Evolutionary conservation across 2,888 invertebrate genomes (phyloP).

Genomic region (Eumacrocentrus americanus): DNA sequence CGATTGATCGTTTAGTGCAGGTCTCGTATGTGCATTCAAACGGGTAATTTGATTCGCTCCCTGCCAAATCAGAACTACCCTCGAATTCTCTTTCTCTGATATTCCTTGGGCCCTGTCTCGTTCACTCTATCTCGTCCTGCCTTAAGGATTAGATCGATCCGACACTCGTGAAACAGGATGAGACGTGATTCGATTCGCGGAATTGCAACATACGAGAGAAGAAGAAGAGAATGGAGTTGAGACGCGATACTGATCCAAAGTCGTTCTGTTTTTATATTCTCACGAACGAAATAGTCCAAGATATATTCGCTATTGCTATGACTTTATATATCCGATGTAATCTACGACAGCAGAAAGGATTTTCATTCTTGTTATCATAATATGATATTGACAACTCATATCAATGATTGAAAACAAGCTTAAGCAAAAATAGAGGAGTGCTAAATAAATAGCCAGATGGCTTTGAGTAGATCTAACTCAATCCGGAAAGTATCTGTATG

Average conservation of each 20-base stretch:
- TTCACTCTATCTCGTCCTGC: neutral
- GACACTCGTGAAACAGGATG: slow-evolving; percentile 31
- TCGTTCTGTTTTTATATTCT: neutral
- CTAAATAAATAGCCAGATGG: too few species aligned
- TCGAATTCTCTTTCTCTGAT: neutral
- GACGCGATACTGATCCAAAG: neutral
- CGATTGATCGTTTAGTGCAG: too few species aligned
- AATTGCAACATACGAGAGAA: slow-evolving; percentile 28
- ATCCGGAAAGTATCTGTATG: too few species aligned
- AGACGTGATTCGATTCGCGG: slow-evolving; percentile 32
- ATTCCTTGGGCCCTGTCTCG: neutral
- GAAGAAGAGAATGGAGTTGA: neutral
- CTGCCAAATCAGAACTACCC: slow-evolving; percentile 32
- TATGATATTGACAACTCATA: too few species aligned
- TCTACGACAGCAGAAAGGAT: too few species aligned
- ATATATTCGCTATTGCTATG: neutral
- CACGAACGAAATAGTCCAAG: neutral
- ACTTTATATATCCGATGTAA: too few species aligned
- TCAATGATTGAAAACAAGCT: too few species aligned
- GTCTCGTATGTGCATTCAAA: slow-evolving; percentile 30
- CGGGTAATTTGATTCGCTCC: slow-evolving; percentile 29
- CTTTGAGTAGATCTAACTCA: too few species aligned
- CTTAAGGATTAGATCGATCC: slow-evolving; percentile 35
- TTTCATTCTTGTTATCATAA: too few species aligned
- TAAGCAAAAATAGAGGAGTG: too few species aligned